Base-by-base conservation (phyloP, 92 coral and sea anemone species). In the Siderastrea radians region DNA sequence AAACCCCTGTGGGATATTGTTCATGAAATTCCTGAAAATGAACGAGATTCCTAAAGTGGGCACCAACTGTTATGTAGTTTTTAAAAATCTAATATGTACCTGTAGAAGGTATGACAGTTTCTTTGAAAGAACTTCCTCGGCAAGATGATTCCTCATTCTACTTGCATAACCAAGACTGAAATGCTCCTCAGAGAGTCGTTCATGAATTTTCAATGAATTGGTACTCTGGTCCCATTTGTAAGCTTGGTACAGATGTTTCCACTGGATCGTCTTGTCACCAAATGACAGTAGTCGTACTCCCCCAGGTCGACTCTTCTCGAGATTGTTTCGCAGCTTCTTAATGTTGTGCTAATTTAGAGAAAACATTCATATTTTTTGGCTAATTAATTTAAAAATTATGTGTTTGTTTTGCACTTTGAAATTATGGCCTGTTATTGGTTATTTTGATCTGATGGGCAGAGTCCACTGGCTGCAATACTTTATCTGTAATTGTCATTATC, bases 251-350 rank as follows among this genome's bases (percentile, higher is more conserved):
- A 81, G 68, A 3, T 80, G 85, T 60, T 61, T 44, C 87, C 93
- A 85, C 26, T 82, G 52, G 54, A 87, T 81, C n/a, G 80, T 87
- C 59, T 87, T 19, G 53, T 53, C 62, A 26, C 74, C 85, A 66
- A 84, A 64, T 8, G 64, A 65, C 1, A 89, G 87, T 4, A 64
- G 77, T 5, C 90, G 62, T 7, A 79, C 65, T 66, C 90, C 90
- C 6, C 72, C 70, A 1, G 44, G 58, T 43, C 63, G 59, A 57
- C 93, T 90, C 54, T 88, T 92, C 16, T 83, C 88, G 0, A 88
- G 57, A 49, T 92, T 88, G 52, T 92, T 92, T 17, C 94, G 3
- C 3, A 88, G 64, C 49, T 92, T 92, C 89, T 88, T 92, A 69
- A 92, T 71, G 77, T 92, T 87, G 65, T 88, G 94, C 94, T 92